A percentile compares a stretch with the other conserved stretches of the same genome.
Conservation (phyloP, 2,113 vertebrate genomes). For the Psittacula cyanocephala region DNA sequence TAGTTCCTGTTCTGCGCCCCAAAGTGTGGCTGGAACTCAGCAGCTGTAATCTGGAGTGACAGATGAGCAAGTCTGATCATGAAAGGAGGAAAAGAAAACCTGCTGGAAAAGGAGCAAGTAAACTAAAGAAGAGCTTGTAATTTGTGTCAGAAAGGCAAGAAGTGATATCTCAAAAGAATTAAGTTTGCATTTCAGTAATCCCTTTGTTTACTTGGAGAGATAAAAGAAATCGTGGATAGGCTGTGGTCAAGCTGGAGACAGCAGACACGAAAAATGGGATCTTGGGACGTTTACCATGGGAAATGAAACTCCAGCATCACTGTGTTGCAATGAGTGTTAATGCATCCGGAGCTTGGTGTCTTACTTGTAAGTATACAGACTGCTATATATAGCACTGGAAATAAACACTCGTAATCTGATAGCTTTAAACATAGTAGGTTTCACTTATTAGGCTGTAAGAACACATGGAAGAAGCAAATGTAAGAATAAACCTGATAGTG, state of each 20-base stretch:
- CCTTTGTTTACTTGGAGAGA: neutral
- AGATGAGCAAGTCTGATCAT: constrained; percentile 52
- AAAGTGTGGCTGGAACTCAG: neutral
- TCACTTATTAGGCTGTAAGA: neutral
- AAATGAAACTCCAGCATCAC: constrained; percentile 15
- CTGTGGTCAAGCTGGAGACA: neutral
- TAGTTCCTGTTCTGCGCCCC: neutral
- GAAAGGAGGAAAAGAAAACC: neutral
- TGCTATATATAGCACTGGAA: constrained; percentile 29
- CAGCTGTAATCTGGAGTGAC: constrained; percentile 16
- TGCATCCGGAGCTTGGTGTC: neutral
- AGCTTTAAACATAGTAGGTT: neutral
- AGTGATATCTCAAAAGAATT: neutral
- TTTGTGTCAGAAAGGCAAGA: neutral
- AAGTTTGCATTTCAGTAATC: neutral
- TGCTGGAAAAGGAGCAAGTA: constrained; percentile 1
- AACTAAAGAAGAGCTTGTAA: neutral
- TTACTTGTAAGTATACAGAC: neutral
- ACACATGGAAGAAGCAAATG: neutral
- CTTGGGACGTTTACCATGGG: neutral
- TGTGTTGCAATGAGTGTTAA: neutral
- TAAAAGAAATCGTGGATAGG: neutral
- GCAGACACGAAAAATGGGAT: neutral
- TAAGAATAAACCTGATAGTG: neutral
- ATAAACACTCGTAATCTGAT: neutral